phyloP scores from a whole-genome alignment of 2,888 invertebrate species.

The Leptinotarsa peninsularis region DNA sequence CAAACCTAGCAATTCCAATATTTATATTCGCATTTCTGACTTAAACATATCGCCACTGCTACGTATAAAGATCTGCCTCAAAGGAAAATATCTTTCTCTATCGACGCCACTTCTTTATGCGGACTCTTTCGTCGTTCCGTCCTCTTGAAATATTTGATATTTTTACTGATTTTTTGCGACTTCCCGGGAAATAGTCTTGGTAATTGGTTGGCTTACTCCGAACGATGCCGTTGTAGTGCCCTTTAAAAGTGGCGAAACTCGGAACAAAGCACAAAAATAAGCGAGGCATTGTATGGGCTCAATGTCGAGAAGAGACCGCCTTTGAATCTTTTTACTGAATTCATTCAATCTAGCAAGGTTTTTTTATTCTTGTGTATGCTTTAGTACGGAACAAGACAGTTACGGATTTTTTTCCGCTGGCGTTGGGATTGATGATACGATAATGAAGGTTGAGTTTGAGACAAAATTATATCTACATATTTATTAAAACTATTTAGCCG shows the following conservation, averaged over 20 bases:
- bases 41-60: not conserved
- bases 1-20: not conserved
- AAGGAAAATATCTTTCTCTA: constrained; percentile 4
- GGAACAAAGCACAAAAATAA: constrained; percentile 44
- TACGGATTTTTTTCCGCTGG: not conserved
- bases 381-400: not conserved
- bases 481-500: too few relatives aligned
- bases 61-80: not conserved
- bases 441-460: not conserved
- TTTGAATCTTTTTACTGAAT: constrained; percentile 34
- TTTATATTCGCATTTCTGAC: not conserved
- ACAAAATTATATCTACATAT: too few relatives aligned
- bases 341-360: constrained; percentile 7
- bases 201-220: constrained; percentile 41
- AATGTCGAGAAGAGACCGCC: constrained; percentile 29
- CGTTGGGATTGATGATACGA: not conserved
- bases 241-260: constrained; percentile 44
- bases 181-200: constrained; percentile 37
- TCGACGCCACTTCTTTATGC: not conserved
- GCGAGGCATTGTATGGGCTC: constrained; percentile 44
- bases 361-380: not conserved
- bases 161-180: constrained; percentile 35
- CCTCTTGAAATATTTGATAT: constrained; percentile 31
- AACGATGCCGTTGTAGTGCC: constrained; percentile 48
- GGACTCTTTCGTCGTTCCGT: not conserved